Conservation (phyloP, 2,888 invertebrate genomes). For the Yponomeuta cagnagella region DNA sequence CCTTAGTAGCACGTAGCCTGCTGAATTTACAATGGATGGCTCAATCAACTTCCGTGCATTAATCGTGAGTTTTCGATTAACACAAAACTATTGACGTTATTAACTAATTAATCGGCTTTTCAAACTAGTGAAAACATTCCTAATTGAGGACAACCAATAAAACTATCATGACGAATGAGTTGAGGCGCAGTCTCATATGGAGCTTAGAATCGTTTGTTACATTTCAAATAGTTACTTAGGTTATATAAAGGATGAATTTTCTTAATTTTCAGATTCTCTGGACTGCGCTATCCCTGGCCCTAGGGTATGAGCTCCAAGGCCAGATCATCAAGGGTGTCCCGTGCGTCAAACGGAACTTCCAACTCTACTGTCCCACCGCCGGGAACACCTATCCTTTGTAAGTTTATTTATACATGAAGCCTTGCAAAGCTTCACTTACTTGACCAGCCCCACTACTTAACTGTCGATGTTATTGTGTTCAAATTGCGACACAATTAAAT, state of each 20-base stretch:
- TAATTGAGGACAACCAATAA: no score
- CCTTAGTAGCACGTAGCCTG: no score
- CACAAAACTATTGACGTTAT: not conserved
- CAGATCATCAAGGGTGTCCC: slow-evolving; percentile 92
- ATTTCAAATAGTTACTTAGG: not conserved
- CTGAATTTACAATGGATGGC: not conserved
- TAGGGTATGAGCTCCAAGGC: slow-evolving; percentile 90
- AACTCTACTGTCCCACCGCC: slow-evolving; percentile 93
- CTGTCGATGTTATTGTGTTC: no score
- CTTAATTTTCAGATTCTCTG: slow-evolving; percentile 84
- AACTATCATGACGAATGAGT: no score
- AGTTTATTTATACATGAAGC: slow-evolving; percentile 48
- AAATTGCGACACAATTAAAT: no score
- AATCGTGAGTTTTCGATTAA: not conserved
- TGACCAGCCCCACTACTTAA: no score
- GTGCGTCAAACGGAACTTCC: slow-evolving; percentile 92
- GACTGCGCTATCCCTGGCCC: slow-evolving; percentile 90
- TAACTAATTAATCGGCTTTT: not conserved
- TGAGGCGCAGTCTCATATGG: no score
- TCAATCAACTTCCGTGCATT: not conserved
- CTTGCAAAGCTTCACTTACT: no score
- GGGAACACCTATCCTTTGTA: slow-evolving; percentile 94
- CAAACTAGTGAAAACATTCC: not conserved
- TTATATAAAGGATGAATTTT: slow-evolving; percentile 9
- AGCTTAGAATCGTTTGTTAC: no score